A percentile compares a stretch with the other conserved stretches of the same genome.
phyloP scores from a whole-genome alignment of 2,797 vertebrate species.

The Melanotaenia parkinsoni region DNA sequence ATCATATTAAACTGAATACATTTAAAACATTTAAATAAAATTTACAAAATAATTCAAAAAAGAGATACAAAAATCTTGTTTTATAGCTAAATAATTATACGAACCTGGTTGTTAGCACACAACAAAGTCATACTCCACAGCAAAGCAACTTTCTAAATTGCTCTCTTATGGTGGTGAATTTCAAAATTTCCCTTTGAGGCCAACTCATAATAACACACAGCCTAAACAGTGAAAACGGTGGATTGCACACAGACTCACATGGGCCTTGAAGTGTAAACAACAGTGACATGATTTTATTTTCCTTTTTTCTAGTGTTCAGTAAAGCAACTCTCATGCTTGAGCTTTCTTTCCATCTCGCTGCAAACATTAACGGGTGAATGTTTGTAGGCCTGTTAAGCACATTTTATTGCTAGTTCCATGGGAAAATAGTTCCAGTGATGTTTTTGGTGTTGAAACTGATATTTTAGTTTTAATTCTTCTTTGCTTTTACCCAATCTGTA shows the following conservation, averaged over 20 bases:
- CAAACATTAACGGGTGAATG: neutral
- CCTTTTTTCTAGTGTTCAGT: slow-evolving; percentile 38
- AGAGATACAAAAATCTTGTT: neutral
- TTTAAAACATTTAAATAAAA: neutral
- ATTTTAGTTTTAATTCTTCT: neutral
- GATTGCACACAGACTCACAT: slow-evolving; percentile 55
- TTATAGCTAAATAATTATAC: neutral
- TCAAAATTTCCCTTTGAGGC: slow-evolving; percentile 56
- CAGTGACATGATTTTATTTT: slow-evolving; percentile 67
- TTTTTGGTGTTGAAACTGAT: neutral
- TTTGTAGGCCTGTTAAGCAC: slow-evolving; percentile 1
- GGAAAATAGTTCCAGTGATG: neutral
- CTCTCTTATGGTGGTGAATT: slow-evolving; percentile 51
- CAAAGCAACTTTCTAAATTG: slow-evolving; percentile 37
- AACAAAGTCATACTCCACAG: slow-evolving; percentile 17
- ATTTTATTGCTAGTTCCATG: slow-evolving; percentile 10
- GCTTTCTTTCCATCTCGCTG: slow-evolving; percentile 39
- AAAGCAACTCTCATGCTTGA: slow-evolving; percentile 33
- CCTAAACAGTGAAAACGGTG: slow-evolving; percentile 60
- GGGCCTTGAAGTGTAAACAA: slow-evolving; percentile 60
- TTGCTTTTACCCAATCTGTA: neutral
- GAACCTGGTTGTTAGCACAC: slow-evolving; percentile 17
- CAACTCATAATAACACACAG: slow-evolving; percentile 45
- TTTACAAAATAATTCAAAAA: neutral
- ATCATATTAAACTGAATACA: neutral